Evolutionary conservation across 2,113 vertebrate genomes (phyloP).

Genomic region (Anser cygnoides): DNA sequence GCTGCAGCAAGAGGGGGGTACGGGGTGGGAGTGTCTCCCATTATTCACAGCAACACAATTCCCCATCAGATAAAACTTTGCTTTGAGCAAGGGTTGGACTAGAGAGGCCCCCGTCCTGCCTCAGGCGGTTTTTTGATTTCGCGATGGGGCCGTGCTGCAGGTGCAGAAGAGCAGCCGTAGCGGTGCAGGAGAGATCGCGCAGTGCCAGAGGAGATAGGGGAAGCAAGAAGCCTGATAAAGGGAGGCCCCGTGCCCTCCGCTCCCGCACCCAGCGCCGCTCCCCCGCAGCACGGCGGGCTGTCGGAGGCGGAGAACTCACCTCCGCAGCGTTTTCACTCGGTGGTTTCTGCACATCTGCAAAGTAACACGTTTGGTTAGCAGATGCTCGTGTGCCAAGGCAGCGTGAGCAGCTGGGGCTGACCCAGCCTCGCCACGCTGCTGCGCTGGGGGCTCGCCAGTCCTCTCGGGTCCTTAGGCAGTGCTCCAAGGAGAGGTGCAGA

Average conservation of each 20-base stretch:
- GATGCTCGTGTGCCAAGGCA: neutral
- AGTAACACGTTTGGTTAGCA: constrained; percentile 8
- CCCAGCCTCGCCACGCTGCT: neutral
- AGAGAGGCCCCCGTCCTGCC: neutral
- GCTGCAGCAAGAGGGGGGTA: neutral
- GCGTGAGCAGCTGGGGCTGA: accelerated
- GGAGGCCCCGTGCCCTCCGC: neutral
- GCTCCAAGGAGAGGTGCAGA: accelerated
- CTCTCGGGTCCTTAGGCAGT: neutral
- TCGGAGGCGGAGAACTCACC: neutral
- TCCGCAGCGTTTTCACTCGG: neutral
- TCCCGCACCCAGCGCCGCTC: neutral
- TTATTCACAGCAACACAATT: neutral
- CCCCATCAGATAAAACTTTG: neutral
- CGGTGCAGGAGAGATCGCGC: constrained; percentile 3
- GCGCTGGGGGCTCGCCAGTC: neutral
- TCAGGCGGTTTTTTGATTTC: neutral
- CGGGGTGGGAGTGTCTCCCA: neutral
- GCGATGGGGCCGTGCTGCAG: neutral
- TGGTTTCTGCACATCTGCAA: constrained; percentile 49
- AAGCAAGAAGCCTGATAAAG: neutral
- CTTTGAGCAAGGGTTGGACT: neutral
- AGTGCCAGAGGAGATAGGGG: neutral
- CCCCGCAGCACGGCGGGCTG: neutral
- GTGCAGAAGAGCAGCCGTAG: constrained; percentile 2